Evolutionary conservation across 2,888 invertebrate genomes (phyloP).

Genomic region (Epinotia ramella): DNA sequence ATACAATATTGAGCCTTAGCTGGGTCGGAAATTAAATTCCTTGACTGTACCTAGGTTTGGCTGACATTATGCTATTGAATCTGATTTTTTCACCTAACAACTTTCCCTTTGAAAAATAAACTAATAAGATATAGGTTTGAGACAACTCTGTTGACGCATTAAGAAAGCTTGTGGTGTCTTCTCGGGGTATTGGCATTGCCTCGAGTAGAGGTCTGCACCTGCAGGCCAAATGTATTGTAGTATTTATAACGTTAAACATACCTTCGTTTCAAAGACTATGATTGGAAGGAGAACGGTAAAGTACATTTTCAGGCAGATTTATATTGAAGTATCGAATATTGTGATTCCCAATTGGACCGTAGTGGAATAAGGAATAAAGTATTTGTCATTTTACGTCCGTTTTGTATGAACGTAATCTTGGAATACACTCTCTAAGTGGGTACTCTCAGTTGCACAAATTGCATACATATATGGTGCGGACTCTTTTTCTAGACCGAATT

Average conservation of each 20-base stretch:
- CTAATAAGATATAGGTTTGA: background rate
- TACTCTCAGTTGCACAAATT: too few relatives aligned
- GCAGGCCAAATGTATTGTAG: conserved; percentile 20
- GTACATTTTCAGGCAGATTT: conserved; percentile 16
- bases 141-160: background rate
- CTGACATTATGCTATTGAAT: background rate
- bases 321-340: background rate
- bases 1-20: too few relatives aligned
- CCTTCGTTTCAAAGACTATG: conserved; percentile 20
- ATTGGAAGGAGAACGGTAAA: conserved; percentile 4
- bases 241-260: conserved; percentile 15
- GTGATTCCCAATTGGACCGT: too few relatives aligned
- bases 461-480: too few relatives aligned
- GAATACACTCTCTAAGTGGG: too few relatives aligned
- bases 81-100: background rate
- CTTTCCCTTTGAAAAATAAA: background rate
- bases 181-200: conserved; percentile 10
- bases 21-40: too few relatives aligned
- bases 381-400: too few relatives aligned
- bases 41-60: too few relatives aligned
- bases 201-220: background rate
- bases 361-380: too few relatives aligned
- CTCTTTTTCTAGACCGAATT: too few relatives aligned
- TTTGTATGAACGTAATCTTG: too few relatives aligned
- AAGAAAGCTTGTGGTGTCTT: background rate